Evolutionary conservation across 2,888 invertebrate genomes (phyloP), one percentile per base, ranked within the genome.

Genomic region (Meiosimyza decipiens): DNA sequence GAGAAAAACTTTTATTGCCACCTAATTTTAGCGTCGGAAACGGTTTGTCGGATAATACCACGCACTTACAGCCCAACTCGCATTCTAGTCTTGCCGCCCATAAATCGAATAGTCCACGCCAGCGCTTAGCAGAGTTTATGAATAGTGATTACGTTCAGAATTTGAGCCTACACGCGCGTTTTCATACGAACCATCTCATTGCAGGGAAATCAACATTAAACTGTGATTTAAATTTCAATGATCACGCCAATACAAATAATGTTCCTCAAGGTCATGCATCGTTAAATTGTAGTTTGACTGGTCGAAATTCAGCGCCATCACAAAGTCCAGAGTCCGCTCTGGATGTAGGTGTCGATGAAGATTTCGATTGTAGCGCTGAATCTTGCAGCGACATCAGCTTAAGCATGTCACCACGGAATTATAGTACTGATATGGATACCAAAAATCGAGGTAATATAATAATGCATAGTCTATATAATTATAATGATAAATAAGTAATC

Each of bases 351-450:
- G 78, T 85, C 79, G 86, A 85, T 72, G 85, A 85, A 74, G 86
- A 86, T 71, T 85, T 82, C 74, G 87, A 86, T 62, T 84, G 87
- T 71, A 87, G 87, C 72, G 86, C 83, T 0, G 87, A 87, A 73
- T 87, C 87, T 3, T 85, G 86, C 74, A 87, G 87, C 73, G 87
- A 87, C 75, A 86, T 87, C 54, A 87, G 87, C 64, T 76, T 87
- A 52, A 87, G 87, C 64, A 85, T 87, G 85, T 87, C 87, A 6
- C 86, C 87, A 13, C 79, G 81, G 68, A 83, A 82, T 65, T 84
- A 83, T 71, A 81, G 78, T 49, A 77, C 78, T 72, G 85, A 84
- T 75, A 72, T 84, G 80, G 86, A 86, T 81, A 85, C 52, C 51
- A 84, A 77, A 76, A 86, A 82, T 70, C 78, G 81, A 86, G 86